Conservation (phyloP, 2,888 invertebrate genomes). For the Epirrita christyi region DNA sequence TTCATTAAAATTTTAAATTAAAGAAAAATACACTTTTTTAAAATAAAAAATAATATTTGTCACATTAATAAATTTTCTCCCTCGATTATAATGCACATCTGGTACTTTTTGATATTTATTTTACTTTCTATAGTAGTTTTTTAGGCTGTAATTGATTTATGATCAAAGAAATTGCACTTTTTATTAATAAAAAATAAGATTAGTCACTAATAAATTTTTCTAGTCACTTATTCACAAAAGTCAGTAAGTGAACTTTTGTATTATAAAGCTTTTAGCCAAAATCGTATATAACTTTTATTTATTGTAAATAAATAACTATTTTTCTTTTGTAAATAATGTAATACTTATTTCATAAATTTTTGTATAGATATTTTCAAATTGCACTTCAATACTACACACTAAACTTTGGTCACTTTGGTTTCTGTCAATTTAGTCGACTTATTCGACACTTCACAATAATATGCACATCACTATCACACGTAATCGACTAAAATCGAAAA, state of each 20-base stretch:
- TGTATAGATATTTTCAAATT: constrained; percentile 2
- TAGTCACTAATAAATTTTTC: not conserved
- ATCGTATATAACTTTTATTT: not conserved
- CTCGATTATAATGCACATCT: constrained; percentile 11
- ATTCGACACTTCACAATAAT: not conserved
- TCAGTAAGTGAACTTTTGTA: not conserved
- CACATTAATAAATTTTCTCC: too few species aligned
- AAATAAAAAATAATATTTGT: too few species aligned
- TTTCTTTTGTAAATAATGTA: constrained; percentile 3
- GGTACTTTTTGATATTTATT: constrained; percentile 12
- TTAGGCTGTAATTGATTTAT: not conserved
- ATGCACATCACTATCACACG: constrained; percentile 6
- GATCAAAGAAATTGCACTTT: too few species aligned
- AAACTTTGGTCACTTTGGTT: constrained; percentile 36
- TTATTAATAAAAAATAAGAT: too few species aligned
- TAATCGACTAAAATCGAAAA: constrained; percentile 6
- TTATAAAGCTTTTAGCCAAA: constrained; percentile 10
- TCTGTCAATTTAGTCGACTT: constrained; percentile 3
- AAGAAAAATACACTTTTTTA: too few species aligned
- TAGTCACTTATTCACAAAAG: not conserved
- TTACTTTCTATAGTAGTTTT: not conserved
- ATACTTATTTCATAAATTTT: too few species aligned
- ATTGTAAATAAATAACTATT: not conserved
- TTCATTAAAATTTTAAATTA: too few species aligned
- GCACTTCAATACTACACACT: constrained; percentile 22